Conservation (phyloP, 1,140 invertebrate species). For the Pinna nobilis region DNA sequence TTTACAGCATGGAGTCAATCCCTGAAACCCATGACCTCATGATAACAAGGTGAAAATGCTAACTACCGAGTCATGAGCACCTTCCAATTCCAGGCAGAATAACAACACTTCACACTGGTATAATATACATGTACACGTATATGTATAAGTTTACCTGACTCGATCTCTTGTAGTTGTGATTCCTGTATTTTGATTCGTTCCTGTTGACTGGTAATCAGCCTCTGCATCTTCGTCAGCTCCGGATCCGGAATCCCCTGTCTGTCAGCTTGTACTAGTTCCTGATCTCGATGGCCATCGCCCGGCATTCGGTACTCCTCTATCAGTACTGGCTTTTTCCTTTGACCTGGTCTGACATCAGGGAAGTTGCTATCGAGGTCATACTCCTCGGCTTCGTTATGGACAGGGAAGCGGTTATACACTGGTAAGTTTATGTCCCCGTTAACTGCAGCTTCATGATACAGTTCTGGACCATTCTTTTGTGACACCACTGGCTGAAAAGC, state of each 20-base stretch:
- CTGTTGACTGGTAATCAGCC: conserved; percentile 91
- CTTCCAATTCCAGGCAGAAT: too few species aligned
- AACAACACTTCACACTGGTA: neutral
- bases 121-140: neutral
- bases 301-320: conserved; percentile 52
- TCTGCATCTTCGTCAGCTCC: conserved; percentile 84
- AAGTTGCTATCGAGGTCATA: conserved; percentile 67
- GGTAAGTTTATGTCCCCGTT: conserved; percentile 18
- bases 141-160: conserved; percentile 61
- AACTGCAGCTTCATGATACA: neutral
- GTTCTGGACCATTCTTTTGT: neutral
- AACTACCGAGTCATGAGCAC: too few species aligned
- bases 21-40: too few species aligned
- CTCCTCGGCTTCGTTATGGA: conserved; percentile 64
- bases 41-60: too few species aligned
- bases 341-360: conserved; percentile 45
- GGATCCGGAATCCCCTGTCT: conserved; percentile 70
- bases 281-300: conserved; percentile 25
- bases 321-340: conserved; percentile 54
- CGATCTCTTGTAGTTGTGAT: conserved; percentile 87
- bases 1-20: too few species aligned
- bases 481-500: conserved; percentile 15
- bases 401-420: too few species aligned
- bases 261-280: conserved; percentile 38
- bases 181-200: conserved; percentile 92